Evolutionary conservation across 2,113 vertebrate genomes (phyloP).

Genomic region (Antidorcas marsupialis): DNA sequence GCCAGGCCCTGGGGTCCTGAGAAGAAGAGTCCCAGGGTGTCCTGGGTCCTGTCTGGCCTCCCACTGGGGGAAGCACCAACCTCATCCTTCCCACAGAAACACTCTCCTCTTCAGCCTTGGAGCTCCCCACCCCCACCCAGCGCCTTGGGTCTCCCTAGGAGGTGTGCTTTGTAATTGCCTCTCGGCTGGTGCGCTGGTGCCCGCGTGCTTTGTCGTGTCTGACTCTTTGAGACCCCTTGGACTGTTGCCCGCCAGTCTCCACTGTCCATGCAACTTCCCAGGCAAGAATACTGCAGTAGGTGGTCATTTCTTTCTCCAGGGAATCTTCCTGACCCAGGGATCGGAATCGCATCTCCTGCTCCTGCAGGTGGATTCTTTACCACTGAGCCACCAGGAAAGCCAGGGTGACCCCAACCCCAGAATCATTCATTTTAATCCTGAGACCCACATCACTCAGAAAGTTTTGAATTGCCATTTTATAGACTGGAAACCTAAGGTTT

Average conservation of each 20-base stretch:
- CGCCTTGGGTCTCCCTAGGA: too few species aligned
- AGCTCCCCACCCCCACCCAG: accelerated
- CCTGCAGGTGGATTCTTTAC: neutral
- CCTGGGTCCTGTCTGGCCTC: neutral
- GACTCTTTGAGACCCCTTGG: neutral
- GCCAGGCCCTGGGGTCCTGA: neutral
- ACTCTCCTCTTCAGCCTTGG: neutral
- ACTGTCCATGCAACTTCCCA: neutral
- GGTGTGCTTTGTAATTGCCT: neutral
- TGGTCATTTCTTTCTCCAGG: neutral
- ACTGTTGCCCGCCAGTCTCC: neutral
- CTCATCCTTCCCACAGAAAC: neutral
- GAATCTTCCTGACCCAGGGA: neutral
- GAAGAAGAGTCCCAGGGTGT: neutral
- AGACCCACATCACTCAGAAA: neutral
- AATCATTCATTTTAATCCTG: neutral
- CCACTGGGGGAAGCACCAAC: neutral
- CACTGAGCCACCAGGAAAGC: neutral
- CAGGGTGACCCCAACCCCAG: too few species aligned
- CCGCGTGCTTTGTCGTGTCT: neutral
- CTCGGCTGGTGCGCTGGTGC: neutral
- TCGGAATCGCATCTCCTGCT: neutral
- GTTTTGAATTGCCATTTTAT: neutral
- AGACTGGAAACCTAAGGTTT: neutral
- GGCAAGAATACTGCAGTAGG: neutral